These are phyloP conservation scores for Drosophila subpulchrella DNA, from an alignment of 1,140 invertebrate species.

Conservation along the genomic window DNA sequence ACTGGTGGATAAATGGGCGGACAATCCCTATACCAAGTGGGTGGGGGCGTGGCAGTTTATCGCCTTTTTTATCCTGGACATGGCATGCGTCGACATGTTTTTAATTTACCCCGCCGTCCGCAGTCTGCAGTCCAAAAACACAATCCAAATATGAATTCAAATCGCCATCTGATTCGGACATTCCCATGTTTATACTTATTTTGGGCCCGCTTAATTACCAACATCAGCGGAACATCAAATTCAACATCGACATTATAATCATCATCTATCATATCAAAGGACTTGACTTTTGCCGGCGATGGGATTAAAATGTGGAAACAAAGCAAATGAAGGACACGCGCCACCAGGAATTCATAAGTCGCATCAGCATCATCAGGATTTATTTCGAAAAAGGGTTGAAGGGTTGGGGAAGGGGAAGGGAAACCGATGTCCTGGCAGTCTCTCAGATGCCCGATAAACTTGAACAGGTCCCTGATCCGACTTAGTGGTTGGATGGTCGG, in stretches of 20 bases:
- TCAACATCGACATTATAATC: conserved; percentile 22
- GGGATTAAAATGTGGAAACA: conserved; percentile 55
- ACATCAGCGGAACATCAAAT: not conserved
- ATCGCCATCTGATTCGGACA: conserved; percentile 15
- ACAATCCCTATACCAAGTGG: conserved; percentile 3
- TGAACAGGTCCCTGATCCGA: conserved; percentile 32
- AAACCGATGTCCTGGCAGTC: not conserved
- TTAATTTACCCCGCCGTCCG: conserved; percentile 25
- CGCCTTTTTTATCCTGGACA: conserved; percentile 38
- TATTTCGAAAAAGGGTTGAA: not conserved
- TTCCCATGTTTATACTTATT: not conserved
- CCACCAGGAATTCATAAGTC: conserved; percentile 42
- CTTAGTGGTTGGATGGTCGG: conserved; percentile 34
- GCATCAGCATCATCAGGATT: conserved; percentile 33
- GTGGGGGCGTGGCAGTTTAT: conserved; percentile 31
- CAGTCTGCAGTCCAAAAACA: not conserved
- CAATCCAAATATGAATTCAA: not conserved
- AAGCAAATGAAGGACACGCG: conserved; percentile 69
- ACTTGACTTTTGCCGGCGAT: conserved; percentile 46
- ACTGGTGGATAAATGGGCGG: not conserved
- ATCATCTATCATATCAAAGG: conserved; percentile 69
- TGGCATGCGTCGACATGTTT: conserved; percentile 55
- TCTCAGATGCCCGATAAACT: conserved; percentile 20
- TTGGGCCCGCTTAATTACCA: conserved; percentile 22
- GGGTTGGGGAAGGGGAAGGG: not conserved